Evolutionary conservation across 1,140 invertebrate genomes (phyloP).

Genomic region (Zaprionus davidi): DNA sequence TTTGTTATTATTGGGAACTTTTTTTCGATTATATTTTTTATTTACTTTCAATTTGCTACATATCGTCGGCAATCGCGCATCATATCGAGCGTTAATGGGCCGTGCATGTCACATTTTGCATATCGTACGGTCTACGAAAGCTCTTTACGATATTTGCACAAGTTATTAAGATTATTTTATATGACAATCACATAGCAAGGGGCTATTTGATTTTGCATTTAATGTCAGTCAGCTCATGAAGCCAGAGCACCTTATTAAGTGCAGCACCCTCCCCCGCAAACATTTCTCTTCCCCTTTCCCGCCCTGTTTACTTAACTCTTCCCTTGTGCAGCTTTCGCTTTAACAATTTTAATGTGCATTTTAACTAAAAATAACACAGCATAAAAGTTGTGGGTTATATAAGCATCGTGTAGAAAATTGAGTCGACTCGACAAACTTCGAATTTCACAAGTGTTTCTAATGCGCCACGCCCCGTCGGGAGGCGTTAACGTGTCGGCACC

Average conservation of each 20-base stretch:
- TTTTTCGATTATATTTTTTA: slow-evolving; percentile 44
- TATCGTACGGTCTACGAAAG: background rate
- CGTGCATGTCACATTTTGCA: slow-evolving; percentile 55
- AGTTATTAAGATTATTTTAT: slow-evolving; percentile 68
- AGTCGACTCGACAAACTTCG: slow-evolving; percentile 1
- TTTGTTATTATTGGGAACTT: slow-evolving; percentile 35
- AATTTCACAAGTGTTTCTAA: slow-evolving; percentile 37
- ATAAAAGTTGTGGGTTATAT: background rate
- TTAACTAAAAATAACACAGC: background rate
- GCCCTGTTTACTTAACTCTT: slow-evolving; percentile 1
- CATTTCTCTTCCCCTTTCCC: background rate
- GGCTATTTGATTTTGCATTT: slow-evolving; percentile 78
- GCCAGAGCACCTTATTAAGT: slow-evolving; percentile 12
- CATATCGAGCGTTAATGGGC: slow-evolving; percentile 67
- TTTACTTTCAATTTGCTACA: slow-evolving; percentile 79
- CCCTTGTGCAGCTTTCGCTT: slow-evolving; percentile 51
- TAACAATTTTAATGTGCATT: slow-evolving; percentile 56
- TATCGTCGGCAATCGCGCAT: slow-evolving; percentile 43
- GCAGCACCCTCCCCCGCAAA: background rate
- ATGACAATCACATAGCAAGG: slow-evolving; percentile 67
- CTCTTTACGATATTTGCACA: slow-evolving; percentile 55
- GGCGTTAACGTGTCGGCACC: slow-evolving; percentile 30
- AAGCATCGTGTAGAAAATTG: background rate
- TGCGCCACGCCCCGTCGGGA: slow-evolving; percentile 41
- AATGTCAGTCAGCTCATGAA: slow-evolving; percentile 44